A percentile compares a stretch with the other conserved stretches of the same genome.
Conservation (phyloP, 2,113 vertebrate genomes). For the rabbit (Oryctolagus cuniculus) region mOryCun1.1 NC_091432.1:112014001-112014500, state of each 20-base stretch:
- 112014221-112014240: neutral
- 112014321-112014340: neutral
- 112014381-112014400: neutral
- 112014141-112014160: neutral
- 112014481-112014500: neutral
- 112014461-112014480: neutral
- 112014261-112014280: rapidly evolving
- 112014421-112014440: neutral
- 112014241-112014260: neutral
- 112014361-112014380: neutral
- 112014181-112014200: neutral
- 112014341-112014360: rapidly evolving
- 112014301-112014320: neutral
- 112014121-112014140: neutral
- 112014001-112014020: too few species aligned
- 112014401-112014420: neutral
- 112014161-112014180: conserved; percentile 2
- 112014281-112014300: neutral
- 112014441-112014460: too few species aligned
- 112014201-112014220: neutral
- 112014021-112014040: neutral
- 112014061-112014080: neutral
- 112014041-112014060: rapidly evolving
- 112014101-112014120: too few species aligned
- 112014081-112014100: neutral